phyloP scores from a whole-genome alignment of 2,113 vertebrate genomes.

The Ciconia stormi region DNA sequence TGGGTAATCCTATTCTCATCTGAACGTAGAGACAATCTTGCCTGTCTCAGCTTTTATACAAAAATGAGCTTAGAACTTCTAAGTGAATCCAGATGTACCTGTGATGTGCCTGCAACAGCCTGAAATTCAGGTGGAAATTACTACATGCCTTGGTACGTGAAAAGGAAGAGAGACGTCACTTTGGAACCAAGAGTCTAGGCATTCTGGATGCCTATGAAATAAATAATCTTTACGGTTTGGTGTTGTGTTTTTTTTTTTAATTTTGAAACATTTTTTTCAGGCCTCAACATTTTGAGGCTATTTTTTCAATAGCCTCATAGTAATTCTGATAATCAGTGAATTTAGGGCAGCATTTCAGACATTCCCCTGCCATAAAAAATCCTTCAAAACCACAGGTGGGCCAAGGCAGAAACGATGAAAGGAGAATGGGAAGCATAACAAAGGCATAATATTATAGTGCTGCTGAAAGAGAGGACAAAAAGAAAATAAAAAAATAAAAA shows the following conservation, averaged over 20 bases:
- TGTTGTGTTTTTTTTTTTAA: too few species aligned
- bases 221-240: rapidly evolving
- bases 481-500: not conserved
- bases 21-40: not conserved
- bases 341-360: not conserved
- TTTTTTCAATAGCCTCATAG: not conserved
- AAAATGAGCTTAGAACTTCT: not conserved
- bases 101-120: not conserved
- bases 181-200: not conserved
- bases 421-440: not conserved
- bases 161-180: not conserved
- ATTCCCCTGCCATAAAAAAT: not conserved
- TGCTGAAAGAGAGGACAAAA: not conserved
- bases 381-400: not conserved
- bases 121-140: not conserved
- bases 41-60: not conserved
- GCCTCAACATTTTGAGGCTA: too few species aligned
- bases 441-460: not conserved
- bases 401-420: not conserved
- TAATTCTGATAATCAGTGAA: not conserved
- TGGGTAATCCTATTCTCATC: not conserved
- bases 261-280: not conserved
- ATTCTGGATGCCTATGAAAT: not conserved
- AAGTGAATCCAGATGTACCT: not conserved
- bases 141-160: not conserved